These are phyloP conservation scores for Hylomyscus alleni DNA, from an alignment of 2,797 vertebrate species.

Conservation along the genomic window DNA sequence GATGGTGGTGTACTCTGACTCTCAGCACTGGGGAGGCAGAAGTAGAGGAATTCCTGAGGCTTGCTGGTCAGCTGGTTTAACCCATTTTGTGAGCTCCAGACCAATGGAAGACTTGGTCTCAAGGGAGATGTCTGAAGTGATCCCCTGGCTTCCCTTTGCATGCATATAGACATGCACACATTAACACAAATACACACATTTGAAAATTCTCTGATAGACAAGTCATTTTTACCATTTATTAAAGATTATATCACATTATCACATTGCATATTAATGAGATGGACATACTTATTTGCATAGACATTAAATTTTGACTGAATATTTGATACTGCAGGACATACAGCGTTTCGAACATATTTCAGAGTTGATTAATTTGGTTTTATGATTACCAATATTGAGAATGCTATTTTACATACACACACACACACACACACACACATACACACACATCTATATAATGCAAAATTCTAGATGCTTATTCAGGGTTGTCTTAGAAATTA, in stretches of 20 bases:
- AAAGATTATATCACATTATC: background rate
- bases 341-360: background rate
- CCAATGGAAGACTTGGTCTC: background rate
- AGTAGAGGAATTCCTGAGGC: background rate
- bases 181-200: background rate
- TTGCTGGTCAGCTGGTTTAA: background rate
- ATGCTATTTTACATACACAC: background rate
- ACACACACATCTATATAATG: background rate
- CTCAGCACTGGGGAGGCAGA: background rate
- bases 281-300: background rate
- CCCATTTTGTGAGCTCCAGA: too few relatives aligned
- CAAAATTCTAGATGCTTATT: background rate
- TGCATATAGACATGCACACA: background rate
- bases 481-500: background rate
- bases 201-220: background rate
- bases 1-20: too few relatives aligned
- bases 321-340: background rate
- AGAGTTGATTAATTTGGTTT: background rate
- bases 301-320: background rate
- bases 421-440: too few relatives aligned
- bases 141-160: background rate
- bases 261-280: background rate
- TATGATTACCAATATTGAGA: background rate
- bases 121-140: background rate
- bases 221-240: background rate